A percentile compares a stretch with the other conserved stretches of the same genome.
phyloP scores from a whole-genome alignment of 2,113 vertebrate genomes.

The Epinephelus lanceolatus region DNA sequence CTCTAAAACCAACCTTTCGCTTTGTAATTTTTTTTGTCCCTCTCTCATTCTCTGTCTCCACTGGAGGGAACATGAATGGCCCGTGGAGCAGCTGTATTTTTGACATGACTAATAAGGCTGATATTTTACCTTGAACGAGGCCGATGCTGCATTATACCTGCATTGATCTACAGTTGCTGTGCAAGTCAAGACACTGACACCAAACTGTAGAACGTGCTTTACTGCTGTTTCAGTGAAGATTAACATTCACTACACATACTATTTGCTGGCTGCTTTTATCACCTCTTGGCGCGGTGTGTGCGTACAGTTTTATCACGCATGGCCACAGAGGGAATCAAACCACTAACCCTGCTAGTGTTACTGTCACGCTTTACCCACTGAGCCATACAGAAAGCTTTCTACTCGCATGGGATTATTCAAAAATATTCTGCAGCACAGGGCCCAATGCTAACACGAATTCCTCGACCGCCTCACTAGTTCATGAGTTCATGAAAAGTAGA shows the following conservation, averaged over 20 bases:
- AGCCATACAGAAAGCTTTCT: constrained; percentile 45
- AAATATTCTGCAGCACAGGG: constrained; percentile 60
- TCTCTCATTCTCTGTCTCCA: not conserved
- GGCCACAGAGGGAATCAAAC: constrained; percentile 65
- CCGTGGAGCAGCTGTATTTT: constrained; percentile 35
- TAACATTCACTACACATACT: constrained; percentile 40
- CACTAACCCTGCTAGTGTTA: constrained; percentile 52
- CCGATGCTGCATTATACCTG: constrained; percentile 23
- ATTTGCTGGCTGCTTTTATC: constrained; percentile 45
- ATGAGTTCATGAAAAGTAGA: constrained; percentile 57
- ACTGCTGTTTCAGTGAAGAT: constrained; percentile 40
- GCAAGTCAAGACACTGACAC: constrained; percentile 42
- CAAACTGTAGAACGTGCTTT: constrained; percentile 36
- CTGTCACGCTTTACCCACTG: constrained; percentile 60
- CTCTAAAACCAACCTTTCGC: not conserved
- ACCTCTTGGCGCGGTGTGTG: constrained; percentile 15
- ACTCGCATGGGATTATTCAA: constrained; percentile 66
- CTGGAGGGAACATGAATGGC: constrained; percentile 20
- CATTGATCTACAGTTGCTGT: constrained; percentile 42
- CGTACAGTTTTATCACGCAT: constrained; percentile 46
- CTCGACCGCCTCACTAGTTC: constrained; percentile 39
- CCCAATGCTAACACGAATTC: constrained; percentile 47
- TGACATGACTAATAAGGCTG: constrained; percentile 58
- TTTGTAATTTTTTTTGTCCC: not conserved
- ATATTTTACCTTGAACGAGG: constrained; percentile 59